phyloP scores from a whole-genome alignment of 2,888 invertebrate species.

The Hydriomena furcata region DNA sequence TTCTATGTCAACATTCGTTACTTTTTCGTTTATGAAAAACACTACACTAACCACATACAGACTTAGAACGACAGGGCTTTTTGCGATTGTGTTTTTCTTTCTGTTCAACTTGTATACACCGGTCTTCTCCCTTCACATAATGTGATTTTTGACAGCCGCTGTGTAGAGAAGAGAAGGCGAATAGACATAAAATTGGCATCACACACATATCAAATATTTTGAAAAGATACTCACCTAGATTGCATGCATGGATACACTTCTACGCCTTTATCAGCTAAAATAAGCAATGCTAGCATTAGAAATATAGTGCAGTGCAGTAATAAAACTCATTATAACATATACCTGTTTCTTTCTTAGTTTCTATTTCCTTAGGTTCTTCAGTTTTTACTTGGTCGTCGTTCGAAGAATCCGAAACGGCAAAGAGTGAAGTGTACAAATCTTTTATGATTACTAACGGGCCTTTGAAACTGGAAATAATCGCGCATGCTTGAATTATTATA shows the following conservation, averaged over 20 bases:
- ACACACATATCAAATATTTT: background rate
- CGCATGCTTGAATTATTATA: no score
- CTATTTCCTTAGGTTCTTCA: background rate
- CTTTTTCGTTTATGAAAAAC: background rate
- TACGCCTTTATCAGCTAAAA: constrained; percentile 24
- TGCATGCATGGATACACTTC: constrained; percentile 11
- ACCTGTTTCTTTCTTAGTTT: constrained; percentile 1
- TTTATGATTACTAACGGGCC: constrained; percentile 7
- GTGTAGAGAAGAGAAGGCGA: background rate
- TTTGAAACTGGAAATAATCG: constrained; percentile 13
- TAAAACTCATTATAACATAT: background rate
- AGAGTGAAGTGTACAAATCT: constrained; percentile 12
- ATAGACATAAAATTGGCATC: background rate
- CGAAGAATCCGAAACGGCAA: background rate
- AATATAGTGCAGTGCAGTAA: background rate
- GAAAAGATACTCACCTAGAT: constrained; percentile 18
- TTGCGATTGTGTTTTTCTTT: background rate
- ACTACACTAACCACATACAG: constrained; percentile 8
- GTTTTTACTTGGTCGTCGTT: background rate
- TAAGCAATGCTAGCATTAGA: background rate
- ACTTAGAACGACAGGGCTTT: background rate
- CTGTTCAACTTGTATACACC: constrained; percentile 6
- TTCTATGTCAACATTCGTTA: background rate
- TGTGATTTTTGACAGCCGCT: constrained; percentile 15
- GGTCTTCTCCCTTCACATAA: background rate